These are phyloP conservation scores for Hypomesus transpacificus DNA, from an alignment of 2,113 vertebrate species.

Conservation along the genomic window DNA sequence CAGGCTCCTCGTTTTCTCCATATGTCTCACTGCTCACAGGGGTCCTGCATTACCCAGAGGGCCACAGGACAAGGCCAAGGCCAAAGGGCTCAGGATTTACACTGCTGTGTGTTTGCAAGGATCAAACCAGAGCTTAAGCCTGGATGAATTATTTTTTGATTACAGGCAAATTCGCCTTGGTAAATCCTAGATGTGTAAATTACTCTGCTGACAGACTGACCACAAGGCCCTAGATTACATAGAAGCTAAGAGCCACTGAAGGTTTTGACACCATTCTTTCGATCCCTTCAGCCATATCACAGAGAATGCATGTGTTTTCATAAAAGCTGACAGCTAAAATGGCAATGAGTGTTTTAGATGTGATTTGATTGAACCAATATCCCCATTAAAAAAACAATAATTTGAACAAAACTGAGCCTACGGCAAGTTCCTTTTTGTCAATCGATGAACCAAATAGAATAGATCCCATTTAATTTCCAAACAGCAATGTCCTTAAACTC, in stretches of 20 bases:
- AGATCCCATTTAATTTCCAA: no score
- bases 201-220: constrained; percentile 28
- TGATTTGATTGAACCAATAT: no score
- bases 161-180: constrained; percentile 23
- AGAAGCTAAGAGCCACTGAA: constrained; percentile 24
- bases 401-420: no score
- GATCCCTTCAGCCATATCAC: constrained; percentile 35
- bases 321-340: no score
- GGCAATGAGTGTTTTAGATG: no score
- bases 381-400: no score
- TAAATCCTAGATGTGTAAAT: constrained; percentile 14
- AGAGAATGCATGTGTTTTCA: constrained; percentile 14
- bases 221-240: constrained; percentile 24
- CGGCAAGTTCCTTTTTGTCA: no score
- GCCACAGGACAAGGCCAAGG: constrained; percentile 22
- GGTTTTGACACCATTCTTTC: constrained; percentile 38
- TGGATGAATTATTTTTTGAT: constrained; percentile 15
- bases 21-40: constrained; percentile 25
- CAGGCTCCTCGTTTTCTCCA: constrained; percentile 29
- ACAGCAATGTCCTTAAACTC: no score
- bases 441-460: no score
- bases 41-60: constrained; percentile 16
- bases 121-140: constrained; percentile 12
- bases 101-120: constrained; percentile 2
- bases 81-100: constrained; percentile 13